Conservation (phyloP, 2,888 invertebrate species). For the Gymnocheta viridis region DNA sequence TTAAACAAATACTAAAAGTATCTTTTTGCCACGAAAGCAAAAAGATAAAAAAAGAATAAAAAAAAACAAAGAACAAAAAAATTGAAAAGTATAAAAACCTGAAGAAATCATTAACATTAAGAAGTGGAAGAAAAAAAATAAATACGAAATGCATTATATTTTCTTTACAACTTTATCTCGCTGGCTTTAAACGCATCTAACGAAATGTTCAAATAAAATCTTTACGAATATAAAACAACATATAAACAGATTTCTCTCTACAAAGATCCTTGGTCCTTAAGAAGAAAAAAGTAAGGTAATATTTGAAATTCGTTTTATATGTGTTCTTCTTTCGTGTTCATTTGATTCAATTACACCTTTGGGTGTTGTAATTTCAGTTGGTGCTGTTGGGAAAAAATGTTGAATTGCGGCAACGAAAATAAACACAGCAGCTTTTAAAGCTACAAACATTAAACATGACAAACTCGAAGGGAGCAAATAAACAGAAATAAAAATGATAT, state of each 20-base stretch:
- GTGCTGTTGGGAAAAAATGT: slow-evolving; percentile 9
- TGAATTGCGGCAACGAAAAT: slow-evolving; percentile 8
- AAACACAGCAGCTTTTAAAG: slow-evolving; percentile 9
- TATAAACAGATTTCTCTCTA: background rate
- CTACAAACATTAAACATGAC: slow-evolving; percentile 33
- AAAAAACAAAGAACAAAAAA: background rate
- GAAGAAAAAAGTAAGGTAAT: slow-evolving; percentile 38
- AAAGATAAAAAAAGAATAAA: background rate
- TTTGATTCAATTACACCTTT: slow-evolving; percentile 70
- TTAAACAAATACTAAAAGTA: slow-evolving; percentile 20
- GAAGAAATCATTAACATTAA: slow-evolving; percentile 56
- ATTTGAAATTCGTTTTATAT: slow-evolving; percentile 51
- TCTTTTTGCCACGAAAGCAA: background rate
- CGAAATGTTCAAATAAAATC: slow-evolving; percentile 38
- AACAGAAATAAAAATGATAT: slow-evolving; percentile 4
- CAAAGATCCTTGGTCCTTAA: slow-evolving; percentile 7
- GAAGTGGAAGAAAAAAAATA: slow-evolving; percentile 12
- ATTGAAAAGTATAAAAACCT: slow-evolving; percentile 8
- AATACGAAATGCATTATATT: slow-evolving; percentile 27
- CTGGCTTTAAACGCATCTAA: slow-evolving; percentile 57
- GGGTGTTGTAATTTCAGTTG: slow-evolving; percentile 68
- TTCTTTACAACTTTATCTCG: slow-evolving; percentile 48
- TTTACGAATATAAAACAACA: background rate
- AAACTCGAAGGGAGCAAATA: slow-evolving; percentile 22
- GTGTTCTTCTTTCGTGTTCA: slow-evolving; percentile 58